Conservation (phyloP, 35 echinoderm and acorn worm species). For the Eucidaris tribuloides region DNA sequence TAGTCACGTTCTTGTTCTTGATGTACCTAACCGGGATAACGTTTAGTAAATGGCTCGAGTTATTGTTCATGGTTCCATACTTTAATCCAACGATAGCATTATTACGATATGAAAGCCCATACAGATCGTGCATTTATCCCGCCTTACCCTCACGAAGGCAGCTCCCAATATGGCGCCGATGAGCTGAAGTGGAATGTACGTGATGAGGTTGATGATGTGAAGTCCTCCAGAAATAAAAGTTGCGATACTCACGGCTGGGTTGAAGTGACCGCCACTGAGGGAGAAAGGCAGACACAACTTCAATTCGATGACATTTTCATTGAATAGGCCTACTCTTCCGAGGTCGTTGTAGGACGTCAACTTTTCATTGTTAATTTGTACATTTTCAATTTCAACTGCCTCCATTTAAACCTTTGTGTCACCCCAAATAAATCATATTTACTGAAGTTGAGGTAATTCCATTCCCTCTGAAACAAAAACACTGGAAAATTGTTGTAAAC, state of each 20-base stretch:
- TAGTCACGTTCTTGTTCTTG: no score
- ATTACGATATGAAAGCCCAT: no score
- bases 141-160: conserved; percentile 67
- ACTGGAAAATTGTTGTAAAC: no score
- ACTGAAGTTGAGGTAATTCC: neutral
- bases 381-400: neutral
- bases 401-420: neutral
- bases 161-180: conserved; percentile 67
- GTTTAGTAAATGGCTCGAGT: no score
- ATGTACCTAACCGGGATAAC: no score
- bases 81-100: no score
- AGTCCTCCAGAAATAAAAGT: conserved; percentile 64
- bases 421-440: neutral
- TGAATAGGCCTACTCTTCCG: neutral
- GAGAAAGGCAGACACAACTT: neutral
- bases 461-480: no score
- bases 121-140: no score
- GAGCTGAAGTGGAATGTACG: conserved; percentile 70
- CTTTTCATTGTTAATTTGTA: neutral
- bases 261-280: conserved; percentile 85
- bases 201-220: conserved; percentile 36
- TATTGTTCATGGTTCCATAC: no score
- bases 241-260: conserved; percentile 62
- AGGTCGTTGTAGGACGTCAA: neutral
- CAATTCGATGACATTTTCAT: neutral